phyloP scores from a whole-genome alignment of 2,797 vertebrate species.

The Ctenopoma multispine region DNA sequence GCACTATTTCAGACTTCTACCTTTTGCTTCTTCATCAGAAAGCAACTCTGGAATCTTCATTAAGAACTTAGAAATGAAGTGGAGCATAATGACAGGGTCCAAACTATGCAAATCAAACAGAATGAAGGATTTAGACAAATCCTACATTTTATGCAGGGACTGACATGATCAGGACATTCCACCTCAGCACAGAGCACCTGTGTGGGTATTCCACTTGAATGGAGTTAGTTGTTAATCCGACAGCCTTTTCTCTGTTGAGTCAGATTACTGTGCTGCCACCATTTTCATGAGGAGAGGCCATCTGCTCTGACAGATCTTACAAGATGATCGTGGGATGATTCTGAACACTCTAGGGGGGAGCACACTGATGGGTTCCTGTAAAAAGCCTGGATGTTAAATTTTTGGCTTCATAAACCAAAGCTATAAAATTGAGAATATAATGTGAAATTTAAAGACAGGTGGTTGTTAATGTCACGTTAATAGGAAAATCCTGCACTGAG shows the following conservation, averaged over 20 bases:
- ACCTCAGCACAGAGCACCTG: conserved; percentile 54
- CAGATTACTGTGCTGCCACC: conserved; percentile 72
- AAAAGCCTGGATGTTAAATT: conserved; percentile 15
- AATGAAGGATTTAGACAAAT: not conserved
- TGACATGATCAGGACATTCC: conserved; percentile 30
- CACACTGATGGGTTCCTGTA: conserved; percentile 23
- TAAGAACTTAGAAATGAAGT: not conserved
- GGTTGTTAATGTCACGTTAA: not conserved
- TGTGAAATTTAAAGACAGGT: conserved; percentile 1
- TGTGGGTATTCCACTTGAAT: conserved; percentile 68
- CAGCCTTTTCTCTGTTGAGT: conserved; percentile 69
- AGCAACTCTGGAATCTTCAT: not conserved
- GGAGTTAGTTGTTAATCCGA: conserved; percentile 68
- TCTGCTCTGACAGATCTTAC: conserved; percentile 71
- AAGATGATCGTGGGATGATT: conserved; percentile 59
- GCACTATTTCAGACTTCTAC: not conserved
- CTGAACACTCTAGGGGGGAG: conserved; percentile 24
- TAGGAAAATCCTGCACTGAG: not conserved
- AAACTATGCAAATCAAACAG: not conserved
- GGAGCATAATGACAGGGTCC: not conserved
- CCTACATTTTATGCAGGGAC: conserved; percentile 18
- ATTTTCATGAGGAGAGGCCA: conserved; percentile 73
- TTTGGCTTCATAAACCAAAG: conserved; percentile 1
- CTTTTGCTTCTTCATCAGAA: no score
- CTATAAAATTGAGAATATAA: not conserved